Conservation (phyloP, 2,888 invertebrate species). For the Ectropis crepuscularia region DNA sequence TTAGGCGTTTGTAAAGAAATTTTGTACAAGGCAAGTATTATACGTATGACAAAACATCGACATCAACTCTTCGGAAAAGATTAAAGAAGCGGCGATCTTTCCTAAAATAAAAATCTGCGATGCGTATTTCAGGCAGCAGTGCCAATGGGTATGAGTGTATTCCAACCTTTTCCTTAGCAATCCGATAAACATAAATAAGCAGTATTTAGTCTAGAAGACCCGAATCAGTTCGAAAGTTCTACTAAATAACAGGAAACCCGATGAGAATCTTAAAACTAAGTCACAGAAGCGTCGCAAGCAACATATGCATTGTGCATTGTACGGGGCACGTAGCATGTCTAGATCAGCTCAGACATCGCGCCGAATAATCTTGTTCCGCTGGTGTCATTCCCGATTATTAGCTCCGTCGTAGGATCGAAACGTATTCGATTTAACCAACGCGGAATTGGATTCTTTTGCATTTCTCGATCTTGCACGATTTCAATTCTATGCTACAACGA, state of each 20-base stretch:
- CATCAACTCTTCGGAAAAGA: too few species aligned
- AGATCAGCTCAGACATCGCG: constrained; percentile 9
- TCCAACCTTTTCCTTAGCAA: too few species aligned
- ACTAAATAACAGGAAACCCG: background rate
- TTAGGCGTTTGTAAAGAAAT: too few species aligned
- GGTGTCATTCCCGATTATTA: constrained; percentile 19
- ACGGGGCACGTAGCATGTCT: constrained; percentile 8
- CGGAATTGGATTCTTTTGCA: constrained; percentile 18
- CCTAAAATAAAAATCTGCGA: too few species aligned
- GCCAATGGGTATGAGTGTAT: too few species aligned
- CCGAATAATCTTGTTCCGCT: constrained; percentile 28
- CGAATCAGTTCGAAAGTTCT: background rate
- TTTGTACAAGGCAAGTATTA: too few species aligned
- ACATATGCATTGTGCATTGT: background rate
- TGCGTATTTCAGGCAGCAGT: too few species aligned
- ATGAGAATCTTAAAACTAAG: background rate
- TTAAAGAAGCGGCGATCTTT: too few species aligned
- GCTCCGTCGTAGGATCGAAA: constrained; percentile 6
- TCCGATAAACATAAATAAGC: background rate
- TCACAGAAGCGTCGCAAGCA: background rate
- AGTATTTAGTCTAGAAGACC: background rate
- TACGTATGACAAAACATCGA: too few species aligned
- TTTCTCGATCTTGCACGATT: constrained; percentile 8
- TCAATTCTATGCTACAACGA: background rate
- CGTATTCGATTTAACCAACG: constrained; percentile 11